phyloP scores from a whole-genome alignment of 2,888 invertebrate species.

The Cyclophora albipunctata region DNA sequence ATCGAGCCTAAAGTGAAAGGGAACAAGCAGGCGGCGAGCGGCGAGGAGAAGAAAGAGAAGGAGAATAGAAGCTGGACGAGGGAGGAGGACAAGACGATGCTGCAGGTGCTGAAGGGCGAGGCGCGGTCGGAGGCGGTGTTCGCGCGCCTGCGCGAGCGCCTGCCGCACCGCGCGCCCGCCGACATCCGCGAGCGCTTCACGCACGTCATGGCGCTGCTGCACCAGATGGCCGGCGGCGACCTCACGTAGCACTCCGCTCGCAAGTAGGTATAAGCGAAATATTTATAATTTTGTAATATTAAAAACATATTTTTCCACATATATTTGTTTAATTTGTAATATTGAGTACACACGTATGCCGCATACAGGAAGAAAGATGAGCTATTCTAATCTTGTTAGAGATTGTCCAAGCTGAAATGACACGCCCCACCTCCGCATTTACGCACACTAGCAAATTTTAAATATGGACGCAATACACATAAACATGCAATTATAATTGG shows the following conservation, averaged over 20 bases:
- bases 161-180: conserved; percentile 71
- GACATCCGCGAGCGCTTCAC: conserved; percentile 78
- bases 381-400: no score
- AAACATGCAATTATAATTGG: no score
- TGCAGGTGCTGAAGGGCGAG: conserved; percentile 84
- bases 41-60: conserved; percentile 22
- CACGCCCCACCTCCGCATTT: no score
- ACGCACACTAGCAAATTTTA: no score
- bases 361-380: no score
- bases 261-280: conserved; percentile 34
- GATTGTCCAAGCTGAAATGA: no score
- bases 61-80: conserved; percentile 79
- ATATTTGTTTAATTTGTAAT: conserved; percentile 1
- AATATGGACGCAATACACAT: no score
- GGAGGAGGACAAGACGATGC: conserved; percentile 87
- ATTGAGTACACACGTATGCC: no score
- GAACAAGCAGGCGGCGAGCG: conserved; percentile 25
- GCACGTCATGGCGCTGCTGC: conserved; percentile 77
- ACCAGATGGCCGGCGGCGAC: conserved; percentile 74
- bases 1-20: conserved; percentile 24
- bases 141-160: conserved; percentile 65
- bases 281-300: conserved; percentile 64
- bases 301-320: conserved; percentile 28
- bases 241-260: conserved; percentile 50
- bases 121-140: conserved; percentile 79